phyloP scores from a whole-genome alignment of 2,797 vertebrate genomes.

The Esox lucius region DNA sequence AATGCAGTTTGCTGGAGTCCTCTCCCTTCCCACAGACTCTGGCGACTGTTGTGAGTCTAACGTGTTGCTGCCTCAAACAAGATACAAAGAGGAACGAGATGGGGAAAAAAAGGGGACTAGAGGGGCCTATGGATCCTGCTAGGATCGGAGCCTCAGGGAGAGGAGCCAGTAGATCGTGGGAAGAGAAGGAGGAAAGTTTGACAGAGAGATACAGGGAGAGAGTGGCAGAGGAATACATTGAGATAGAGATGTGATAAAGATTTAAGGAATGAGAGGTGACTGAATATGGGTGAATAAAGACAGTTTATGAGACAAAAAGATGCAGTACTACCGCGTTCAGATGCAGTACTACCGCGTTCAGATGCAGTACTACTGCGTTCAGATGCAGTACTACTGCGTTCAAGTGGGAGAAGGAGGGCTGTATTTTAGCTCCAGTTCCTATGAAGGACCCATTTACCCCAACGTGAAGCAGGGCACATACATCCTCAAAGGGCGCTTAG shows the following conservation, averaged over 20 bases:
- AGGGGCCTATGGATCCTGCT: neutral
- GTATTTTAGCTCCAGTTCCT: neutral
- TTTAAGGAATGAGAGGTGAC: too few relatives aligned
- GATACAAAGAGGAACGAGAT: neutral
- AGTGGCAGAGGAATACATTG: neutral
- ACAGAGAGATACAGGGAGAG: neutral
- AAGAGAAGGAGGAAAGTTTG: neutral
- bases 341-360: neutral
- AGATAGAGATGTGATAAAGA: neutral
- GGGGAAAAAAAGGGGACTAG: too few relatives aligned
- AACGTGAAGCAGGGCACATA: neutral
- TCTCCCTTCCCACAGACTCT: neutral
- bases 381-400: neutral
- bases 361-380: neutral
- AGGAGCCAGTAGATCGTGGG: too few relatives aligned
- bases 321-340: neutral
- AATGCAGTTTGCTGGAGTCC: neutral
- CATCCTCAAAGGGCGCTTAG: neutral
- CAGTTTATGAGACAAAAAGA: neutral
- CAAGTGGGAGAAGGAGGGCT: neutral
- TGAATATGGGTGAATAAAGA: too few relatives aligned
- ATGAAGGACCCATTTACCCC: neutral
- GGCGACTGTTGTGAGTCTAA: neutral
- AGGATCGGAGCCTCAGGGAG: neutral
- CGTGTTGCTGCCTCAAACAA: neutral